A percentile compares a stretch with the other conserved stretches of the same genome.
These are phyloP conservation scores for Yoshiicerus persimilis DNA, from an alignment of 1,140 invertebrate genomes.

Conservation along the genomic window DNA sequence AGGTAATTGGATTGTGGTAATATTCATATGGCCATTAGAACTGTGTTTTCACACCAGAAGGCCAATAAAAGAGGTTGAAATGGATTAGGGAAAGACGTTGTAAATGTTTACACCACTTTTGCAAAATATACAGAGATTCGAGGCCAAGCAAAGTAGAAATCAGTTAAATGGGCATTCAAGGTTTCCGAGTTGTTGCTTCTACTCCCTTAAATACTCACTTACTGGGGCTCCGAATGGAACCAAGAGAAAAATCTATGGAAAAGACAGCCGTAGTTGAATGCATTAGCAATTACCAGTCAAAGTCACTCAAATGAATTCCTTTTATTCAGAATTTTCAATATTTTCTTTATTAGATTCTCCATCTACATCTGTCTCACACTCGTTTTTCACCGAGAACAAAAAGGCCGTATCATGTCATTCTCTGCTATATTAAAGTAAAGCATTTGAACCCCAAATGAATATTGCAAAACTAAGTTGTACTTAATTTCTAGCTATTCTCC, in stretches of 20 bases:
- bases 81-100: neutral
- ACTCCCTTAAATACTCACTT: neutral
- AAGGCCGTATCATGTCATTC: neutral
- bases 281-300: neutral
- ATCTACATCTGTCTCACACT: neutral
- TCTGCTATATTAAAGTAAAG: neutral
- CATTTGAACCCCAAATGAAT: neutral
- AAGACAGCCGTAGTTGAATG: neutral
- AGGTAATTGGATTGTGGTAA: neutral
- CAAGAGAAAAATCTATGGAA: neutral
- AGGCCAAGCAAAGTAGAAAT: neutral
- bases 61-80: neutral
- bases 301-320: neutral
- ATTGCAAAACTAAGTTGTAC: neutral
- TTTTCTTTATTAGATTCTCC: neutral
- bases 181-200: neutral
- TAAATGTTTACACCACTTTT: neutral
- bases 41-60: neutral
- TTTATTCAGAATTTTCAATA: neutral
- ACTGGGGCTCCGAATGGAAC: neutral
- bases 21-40: neutral
- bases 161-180: neutral
- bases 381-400: neutral
- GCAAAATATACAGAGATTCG: neutral
- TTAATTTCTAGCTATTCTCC: neutral